Evolutionary conservation across 1,140 invertebrate genomes (phyloP).

Genomic region (Drosophila pallidifrons): DNA sequence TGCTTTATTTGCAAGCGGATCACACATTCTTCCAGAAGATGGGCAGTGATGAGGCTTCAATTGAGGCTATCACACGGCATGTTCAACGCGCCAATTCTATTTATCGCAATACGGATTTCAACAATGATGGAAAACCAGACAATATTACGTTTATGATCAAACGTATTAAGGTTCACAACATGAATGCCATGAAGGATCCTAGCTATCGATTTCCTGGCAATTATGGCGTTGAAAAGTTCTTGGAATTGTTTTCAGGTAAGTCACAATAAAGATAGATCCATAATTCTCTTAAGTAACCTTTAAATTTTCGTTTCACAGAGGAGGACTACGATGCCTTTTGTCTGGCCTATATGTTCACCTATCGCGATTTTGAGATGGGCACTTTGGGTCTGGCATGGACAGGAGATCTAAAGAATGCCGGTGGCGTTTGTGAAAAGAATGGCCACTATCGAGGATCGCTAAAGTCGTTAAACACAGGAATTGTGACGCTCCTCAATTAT

Average conservation of each 20-base stretch:
- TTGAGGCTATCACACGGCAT: constrained; percentile 97
- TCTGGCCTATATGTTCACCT: constrained; percentile 99
- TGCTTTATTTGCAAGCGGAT: constrained; percentile 97
- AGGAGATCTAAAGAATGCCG: constrained; percentile 96
- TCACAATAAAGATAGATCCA: not conserved
- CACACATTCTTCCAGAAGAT: constrained; percentile 97
- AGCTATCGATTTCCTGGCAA: constrained; percentile 96
- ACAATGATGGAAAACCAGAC: constrained; percentile 95
- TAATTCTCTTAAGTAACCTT: not conserved
- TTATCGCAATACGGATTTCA: constrained; percentile 96
- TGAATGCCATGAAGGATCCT: constrained; percentile 92
- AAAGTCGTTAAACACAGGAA: constrained; percentile 98
- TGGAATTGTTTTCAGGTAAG: constrained; percentile 96
- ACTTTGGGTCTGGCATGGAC: constrained; percentile 99
- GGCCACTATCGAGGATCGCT: constrained; percentile 97
- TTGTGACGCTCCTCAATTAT: constrained; percentile 99
- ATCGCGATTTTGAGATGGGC: constrained; percentile 99
- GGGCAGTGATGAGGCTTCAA: constrained; percentile 96
- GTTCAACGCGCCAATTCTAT: constrained; percentile 97
- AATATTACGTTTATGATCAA: constrained; percentile 99
- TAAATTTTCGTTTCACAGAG: constrained; percentile 87
- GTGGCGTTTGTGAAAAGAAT: constrained; percentile 97
- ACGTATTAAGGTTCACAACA: constrained; percentile 96
- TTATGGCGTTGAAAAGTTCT: constrained; percentile 97
- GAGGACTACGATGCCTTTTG: constrained; percentile 99